A percentile compares a stretch with the other conserved stretches of the same genome.
Conservation (phyloP, 92 coral and sea anemone genomes). For the Muricea muricata region DNA sequence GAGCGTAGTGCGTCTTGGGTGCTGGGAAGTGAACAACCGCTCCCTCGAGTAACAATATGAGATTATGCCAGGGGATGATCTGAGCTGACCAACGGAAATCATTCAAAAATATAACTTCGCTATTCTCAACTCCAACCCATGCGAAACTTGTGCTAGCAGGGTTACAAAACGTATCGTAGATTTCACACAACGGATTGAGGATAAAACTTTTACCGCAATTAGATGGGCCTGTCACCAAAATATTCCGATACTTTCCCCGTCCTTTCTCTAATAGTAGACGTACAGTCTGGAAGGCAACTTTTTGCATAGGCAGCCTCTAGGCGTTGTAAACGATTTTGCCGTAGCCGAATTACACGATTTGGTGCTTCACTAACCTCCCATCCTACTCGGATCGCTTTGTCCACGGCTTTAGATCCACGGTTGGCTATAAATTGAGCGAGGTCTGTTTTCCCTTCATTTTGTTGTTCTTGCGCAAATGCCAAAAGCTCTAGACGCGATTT, state of each 20-base stretch:
- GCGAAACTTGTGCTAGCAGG: conserved; percentile 7
- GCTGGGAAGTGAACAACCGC: conserved; percentile 2
- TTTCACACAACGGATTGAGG: neutral
- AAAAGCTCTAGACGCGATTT: conserved; percentile 48
- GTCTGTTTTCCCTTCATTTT: conserved; percentile 50
- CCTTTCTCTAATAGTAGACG: conserved; percentile 46
- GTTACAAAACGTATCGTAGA: conserved; percentile 1
- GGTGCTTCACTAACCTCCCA: conserved; percentile 58
- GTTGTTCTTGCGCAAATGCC: conserved; percentile 53
- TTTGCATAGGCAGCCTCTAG: conserved; percentile 27
- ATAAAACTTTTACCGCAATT: neutral
- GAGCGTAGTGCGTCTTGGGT: conserved; percentile 5
- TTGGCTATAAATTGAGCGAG: conserved; percentile 57
- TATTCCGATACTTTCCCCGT: conserved; percentile 57
- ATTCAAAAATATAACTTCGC: conserved; percentile 14
- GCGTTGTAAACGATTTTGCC: conserved; percentile 25
- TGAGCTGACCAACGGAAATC: conserved; percentile 10
- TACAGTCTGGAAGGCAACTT: conserved; percentile 23
- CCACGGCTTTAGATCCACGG: conserved; percentile 56
- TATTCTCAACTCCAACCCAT: conserved; percentile 9
- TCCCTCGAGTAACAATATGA: conserved; percentile 4
- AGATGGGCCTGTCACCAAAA: conserved; percentile 18
- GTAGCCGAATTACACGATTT: conserved; percentile 25
- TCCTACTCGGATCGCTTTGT: conserved; percentile 46
- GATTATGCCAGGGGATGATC: conserved; percentile 25